Evolutionary conservation across 2,113 vertebrate species (phyloP).

Genomic region (Siniperca knerii): DNA sequence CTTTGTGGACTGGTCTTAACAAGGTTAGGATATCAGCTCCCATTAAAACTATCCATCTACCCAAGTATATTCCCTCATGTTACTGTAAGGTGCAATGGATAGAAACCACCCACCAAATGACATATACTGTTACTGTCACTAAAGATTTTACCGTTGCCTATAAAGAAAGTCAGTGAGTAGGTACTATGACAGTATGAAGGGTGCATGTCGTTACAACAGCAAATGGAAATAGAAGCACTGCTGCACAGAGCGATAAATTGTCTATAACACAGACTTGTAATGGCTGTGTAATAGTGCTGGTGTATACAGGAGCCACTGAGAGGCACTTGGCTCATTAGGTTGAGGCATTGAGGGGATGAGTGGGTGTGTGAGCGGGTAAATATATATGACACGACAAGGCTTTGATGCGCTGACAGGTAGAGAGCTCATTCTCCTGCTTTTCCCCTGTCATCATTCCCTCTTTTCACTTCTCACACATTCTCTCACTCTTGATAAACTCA

Average conservation of each 20-base stretch:
- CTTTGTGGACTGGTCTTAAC: background rate
- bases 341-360: constrained; percentile 74
- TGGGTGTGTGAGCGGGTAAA: constrained; percentile 67
- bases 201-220: constrained; percentile 55
- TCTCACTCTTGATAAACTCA: constrained; percentile 65
- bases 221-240: constrained; percentile 50
- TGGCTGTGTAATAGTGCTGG: constrained; percentile 56
- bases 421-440: constrained; percentile 71
- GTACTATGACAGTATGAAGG: constrained; percentile 53
- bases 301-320: constrained; percentile 59
- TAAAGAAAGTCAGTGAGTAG: constrained; percentile 24
- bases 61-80: background rate
- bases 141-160: constrained; percentile 4
- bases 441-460: constrained; percentile 61
- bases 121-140: background rate
- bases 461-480: constrained; percentile 54
- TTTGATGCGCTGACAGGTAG: constrained; percentile 80
- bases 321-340: constrained; percentile 83
- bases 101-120: background rate
- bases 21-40: background rate
- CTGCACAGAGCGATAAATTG: constrained; percentile 66
- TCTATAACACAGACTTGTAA: constrained; percentile 60
- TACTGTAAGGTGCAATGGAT: background rate
- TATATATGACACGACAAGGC: constrained; percentile 62
- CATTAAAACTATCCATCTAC: background rate